Percentiles rank a stretch among this genome's conserved stretches.
Evolutionary conservation across 2,797 vertebrate genomes (phyloP).

Genomic region (Thaleichthys pacificus): DNA sequence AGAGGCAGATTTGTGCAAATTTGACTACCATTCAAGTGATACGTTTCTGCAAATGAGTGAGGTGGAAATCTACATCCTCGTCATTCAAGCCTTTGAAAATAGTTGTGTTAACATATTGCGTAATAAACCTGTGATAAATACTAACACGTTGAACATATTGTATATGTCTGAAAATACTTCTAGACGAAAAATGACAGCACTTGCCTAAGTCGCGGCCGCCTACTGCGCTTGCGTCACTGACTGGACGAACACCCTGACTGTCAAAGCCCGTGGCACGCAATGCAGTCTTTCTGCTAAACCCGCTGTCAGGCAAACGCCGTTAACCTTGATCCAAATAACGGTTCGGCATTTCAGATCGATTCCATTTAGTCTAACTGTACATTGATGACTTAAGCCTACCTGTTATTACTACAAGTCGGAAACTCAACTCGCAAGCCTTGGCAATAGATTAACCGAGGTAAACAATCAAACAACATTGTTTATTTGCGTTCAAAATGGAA

Average conservation of each 20-base stretch:
- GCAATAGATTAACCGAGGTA: background rate
- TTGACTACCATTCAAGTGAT: no score
- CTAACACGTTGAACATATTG: no score
- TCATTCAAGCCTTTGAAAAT: no score
- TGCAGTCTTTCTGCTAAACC: background rate
- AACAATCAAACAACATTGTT: conserved; percentile 1
- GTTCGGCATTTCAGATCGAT: background rate
- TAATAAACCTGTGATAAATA: no score
- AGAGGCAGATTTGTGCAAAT: no score
- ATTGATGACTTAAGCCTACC: no score
- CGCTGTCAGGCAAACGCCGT: background rate
- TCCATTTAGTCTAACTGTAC: no score
- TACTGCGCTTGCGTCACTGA: conserved; percentile 53
- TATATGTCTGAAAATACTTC: no score
- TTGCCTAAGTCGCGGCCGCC: conserved; percentile 7
- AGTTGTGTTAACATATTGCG: background rate
- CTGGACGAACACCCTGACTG: conserved; percentile 34
- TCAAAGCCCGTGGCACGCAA: background rate
- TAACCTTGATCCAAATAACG: background rate
- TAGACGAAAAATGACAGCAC: no score
- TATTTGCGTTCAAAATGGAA: background rate
- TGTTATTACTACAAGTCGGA: no score
- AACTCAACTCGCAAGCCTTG: background rate
- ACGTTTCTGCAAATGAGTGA: no score
- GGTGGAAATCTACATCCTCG: no score